Base-by-base conservation (phyloP, 2,888 invertebrate species). In the Heliconius aoede region DNA sequence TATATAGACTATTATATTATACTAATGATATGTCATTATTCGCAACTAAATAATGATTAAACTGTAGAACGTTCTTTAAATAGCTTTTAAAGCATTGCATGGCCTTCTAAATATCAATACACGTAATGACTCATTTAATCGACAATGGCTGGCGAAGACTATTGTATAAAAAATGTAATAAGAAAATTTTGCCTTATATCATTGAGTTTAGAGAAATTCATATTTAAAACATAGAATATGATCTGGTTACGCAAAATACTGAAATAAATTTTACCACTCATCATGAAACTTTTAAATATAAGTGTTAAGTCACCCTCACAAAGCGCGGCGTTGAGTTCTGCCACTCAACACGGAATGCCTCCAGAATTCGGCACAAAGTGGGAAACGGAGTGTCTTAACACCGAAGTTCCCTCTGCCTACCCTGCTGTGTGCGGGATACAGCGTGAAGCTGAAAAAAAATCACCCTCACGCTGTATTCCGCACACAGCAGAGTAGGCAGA, bases 51-150 rank as follows among this genome's bases (percentile, higher is more conserved):
- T 65, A 36, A 40, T 65, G 15, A 65, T 4, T 1, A 24, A 65
- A 40, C 8, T 24, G 3, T 7, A 36, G 15, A 24, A 40, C 15
- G 36, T 3, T 40, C n/a, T 65, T 65, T 40, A 32, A 26, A 40
- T 65, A 65, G 65, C 36, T 65, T 24, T n/a, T n/a, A n/a, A n/a
- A n/a, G n/a, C 8, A 65, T 8, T 36, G 65, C 13, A 65, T 24
- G 65, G 24, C 65, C 36, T 65, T 65, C 36, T 65, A n/a, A 64
- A 64, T 18, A 65, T 65, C 36, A 65, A 65, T 40, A 40, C 65
- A 36, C 36, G 65, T 65, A 65, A 65, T 65, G 65, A 65, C 65
- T 65, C 65, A 65, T 64, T 64, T 40, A 36, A 65, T 8, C 65
- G 65, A 65, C 36, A 65, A 15, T 36, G 40, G 3, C 21, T 11